Evolutionary conservation across 2,797 vertebrate species (phyloP).

Genomic region (Notolabrus celidotus): DNA sequence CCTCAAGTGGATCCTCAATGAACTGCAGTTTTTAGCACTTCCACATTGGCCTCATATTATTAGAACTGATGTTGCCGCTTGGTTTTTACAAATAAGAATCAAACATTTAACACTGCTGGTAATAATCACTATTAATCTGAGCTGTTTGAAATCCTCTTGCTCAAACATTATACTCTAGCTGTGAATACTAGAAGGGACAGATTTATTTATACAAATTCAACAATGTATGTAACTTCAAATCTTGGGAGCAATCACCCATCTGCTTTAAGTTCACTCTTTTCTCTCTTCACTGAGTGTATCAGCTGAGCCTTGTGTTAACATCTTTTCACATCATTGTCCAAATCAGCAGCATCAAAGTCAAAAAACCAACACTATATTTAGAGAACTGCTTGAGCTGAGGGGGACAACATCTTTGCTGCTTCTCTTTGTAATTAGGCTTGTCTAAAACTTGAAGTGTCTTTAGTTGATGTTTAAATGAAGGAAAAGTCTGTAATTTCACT

Average conservation of each 20-base stretch:
- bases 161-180: too few relatives aligned
- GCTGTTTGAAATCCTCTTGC: too few relatives aligned
- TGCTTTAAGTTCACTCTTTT: slow-evolving; percentile 8
- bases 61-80: too few relatives aligned
- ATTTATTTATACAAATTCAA: neutral
- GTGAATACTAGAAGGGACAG: neutral
- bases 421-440: slow-evolving; percentile 71
- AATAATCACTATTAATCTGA: too few relatives aligned
- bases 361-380: slow-evolving; percentile 12
- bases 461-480: slow-evolving; percentile 70
- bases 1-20: too few relatives aligned
- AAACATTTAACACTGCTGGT: too few relatives aligned
- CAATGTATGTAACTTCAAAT: neutral
- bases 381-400: slow-evolving; percentile 21
- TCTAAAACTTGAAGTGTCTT: slow-evolving; percentile 54
- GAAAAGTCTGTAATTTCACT: slow-evolving; percentile 74
- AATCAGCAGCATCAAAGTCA: slow-evolving; percentile 39
- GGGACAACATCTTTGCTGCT: slow-evolving; percentile 43
- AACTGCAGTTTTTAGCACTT: too few relatives aligned
- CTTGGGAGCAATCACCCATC: neutral
- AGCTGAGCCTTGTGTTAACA: neutral
- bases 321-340: slow-evolving; percentile 9
- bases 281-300: neutral
- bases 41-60: too few relatives aligned
- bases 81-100: too few relatives aligned